A percentile compares a stretch with the other conserved stretches of the same genome.
Conservation (phyloP, 2,888 invertebrate genomes). For the Tetragonisca angustula region DNA sequence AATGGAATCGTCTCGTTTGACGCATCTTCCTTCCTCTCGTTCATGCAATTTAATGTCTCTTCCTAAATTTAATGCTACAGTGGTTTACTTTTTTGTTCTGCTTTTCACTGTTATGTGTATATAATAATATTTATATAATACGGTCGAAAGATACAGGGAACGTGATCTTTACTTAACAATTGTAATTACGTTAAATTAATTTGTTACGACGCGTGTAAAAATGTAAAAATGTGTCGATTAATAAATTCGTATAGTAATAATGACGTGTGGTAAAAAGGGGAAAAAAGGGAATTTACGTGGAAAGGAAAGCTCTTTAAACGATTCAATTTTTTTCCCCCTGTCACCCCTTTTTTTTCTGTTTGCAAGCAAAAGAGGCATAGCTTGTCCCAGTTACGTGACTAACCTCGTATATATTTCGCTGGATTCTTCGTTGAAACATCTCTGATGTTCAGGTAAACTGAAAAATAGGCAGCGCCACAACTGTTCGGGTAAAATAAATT, state of each 20-base stretch:
- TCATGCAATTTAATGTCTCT: not conserved
- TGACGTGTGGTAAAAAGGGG: not conserved
- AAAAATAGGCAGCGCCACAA: not conserved
- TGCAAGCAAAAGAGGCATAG: not conserved
- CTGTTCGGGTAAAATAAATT: not conserved
- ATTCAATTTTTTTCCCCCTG: constrained; percentile 4
- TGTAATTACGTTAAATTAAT: not conserved
- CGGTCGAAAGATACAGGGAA: not conserved
- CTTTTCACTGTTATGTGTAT: not conserved
- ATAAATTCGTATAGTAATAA: not conserved
- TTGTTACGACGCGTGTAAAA: no score
- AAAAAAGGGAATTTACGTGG: not conserved
- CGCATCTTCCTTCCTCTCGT: not conserved
- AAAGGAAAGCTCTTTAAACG: not conserved
- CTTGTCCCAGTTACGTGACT: constrained; percentile 9
- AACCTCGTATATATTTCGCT: constrained; percentile 1
- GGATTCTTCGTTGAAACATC: not conserved
- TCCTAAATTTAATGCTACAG: not conserved
- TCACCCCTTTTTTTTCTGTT: not conserved
- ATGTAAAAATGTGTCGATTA: not conserved
- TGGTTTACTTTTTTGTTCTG: not conserved
- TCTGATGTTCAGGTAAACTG: not conserved
- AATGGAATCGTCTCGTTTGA: constrained; percentile 27
- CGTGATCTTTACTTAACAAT: not conserved
- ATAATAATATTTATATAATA: not conserved